Base-by-base conservation (phyloP, 2,888 invertebrate genomes). In the Rambutsinella grinnellia region DNA sequence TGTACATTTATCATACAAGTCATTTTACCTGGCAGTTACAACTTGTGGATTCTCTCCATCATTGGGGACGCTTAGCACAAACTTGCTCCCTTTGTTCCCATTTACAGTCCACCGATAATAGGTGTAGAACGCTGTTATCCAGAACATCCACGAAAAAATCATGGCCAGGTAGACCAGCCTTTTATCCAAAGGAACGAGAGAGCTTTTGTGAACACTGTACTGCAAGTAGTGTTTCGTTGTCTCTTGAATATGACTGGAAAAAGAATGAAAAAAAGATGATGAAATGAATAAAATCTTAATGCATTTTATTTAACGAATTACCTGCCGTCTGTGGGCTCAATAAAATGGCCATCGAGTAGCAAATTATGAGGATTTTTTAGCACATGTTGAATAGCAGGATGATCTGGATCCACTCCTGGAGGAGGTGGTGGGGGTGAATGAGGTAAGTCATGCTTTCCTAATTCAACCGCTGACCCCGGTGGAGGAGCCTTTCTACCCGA, bases 71-170 rank as follows among this genome's bases (percentile, higher is more conserved):
- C 68, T 74, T 17, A 80, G 58, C 13, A 78, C 21, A 28, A 80
- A 36, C 13, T 69, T 76, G 8, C 71, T 75, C 36, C 57, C 58
- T 26, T 72, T 56, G 58, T 72, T 66, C 19, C 72, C 76, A n/a
- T 57, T 62, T 2, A 54, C 46, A 21, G 58, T 56, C 66, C 70
- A 81, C n/a, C 76, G 70, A 67, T 78, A 78, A 24, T 82, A 83
- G 2, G 76, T 66, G n/a, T 68, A 61, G 58, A 81, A 78, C 8
- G 79, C 74, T 23, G 79, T 66, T 44, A 79, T 27, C 81, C 82
- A 82, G 44, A 83, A 81, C 53, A 82, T 68, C 81, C 82, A 82
- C 2, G 79, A 78, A 23, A 80, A 76, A 5, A 77, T 76, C 74
- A 84, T 76, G 3, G 77, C 76, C 3, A 82, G 28, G 66, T 79